Conservation (phyloP, 2,113 vertebrate genomes). For the Peucedramus taeniatus region DNA sequence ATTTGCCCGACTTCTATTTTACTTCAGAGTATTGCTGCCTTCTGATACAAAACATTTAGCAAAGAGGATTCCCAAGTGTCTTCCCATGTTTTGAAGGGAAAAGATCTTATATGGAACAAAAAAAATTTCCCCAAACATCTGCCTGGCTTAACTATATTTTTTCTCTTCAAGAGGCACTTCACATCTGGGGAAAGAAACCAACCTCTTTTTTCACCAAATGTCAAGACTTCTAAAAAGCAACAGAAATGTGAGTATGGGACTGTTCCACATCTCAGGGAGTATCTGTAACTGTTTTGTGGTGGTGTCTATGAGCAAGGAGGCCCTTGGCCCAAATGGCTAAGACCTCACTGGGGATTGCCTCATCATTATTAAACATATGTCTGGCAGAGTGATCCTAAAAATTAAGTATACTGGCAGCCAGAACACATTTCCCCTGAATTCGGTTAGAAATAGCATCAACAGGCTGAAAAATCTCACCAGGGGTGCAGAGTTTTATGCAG, state of each 20-base stretch:
- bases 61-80: background rate
- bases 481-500: slow-evolving; percentile 54
- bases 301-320: background rate
- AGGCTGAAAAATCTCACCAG: slow-evolving; percentile 26
- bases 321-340: background rate
- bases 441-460: slow-evolving; percentile 20
- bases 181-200: background rate
- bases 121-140: background rate
- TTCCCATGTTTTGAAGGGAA: background rate
- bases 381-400: slow-evolving; percentile 29
- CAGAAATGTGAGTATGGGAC: background rate
- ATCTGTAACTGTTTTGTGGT: background rate
- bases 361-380: background rate
- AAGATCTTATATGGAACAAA: background rate
- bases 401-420: background rate
- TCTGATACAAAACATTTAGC: background rate
- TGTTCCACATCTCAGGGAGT: background rate
- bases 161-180: background rate
- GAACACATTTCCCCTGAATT: slow-evolving; percentile 6
- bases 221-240: background rate
- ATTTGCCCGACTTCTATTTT: background rate
- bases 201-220: background rate
- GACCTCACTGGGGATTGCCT: background rate
- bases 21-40: background rate
- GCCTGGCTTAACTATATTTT: background rate